Evolutionary conservation across 2,797 vertebrate genomes (phyloP).

Genomic region (Knipowitschia caucasica): DNA sequence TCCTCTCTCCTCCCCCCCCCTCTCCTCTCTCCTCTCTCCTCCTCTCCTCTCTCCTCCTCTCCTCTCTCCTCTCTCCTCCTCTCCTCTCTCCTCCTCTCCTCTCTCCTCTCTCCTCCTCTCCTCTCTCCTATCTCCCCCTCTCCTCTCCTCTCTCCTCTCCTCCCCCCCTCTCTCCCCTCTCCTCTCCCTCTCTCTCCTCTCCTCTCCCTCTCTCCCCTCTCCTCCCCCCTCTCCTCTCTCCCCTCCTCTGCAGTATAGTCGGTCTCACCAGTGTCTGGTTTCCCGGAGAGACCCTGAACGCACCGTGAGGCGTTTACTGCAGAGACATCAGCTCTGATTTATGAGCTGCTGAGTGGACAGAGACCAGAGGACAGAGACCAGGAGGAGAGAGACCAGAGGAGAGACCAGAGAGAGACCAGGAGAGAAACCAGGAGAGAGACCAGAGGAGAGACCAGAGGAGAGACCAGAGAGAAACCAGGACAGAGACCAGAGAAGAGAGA

Average conservation of each 20-base stretch:
- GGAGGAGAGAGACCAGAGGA: neutral
- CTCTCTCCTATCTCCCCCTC: neutral
- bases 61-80: neutral
- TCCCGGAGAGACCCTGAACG: neutral
- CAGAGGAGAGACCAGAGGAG: too few relatives aligned
- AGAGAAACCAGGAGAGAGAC: too few relatives aligned
- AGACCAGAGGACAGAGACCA: neutral
- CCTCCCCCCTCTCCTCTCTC: neutral
- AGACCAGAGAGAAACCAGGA: too few relatives aligned
- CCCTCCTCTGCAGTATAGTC: too few relatives aligned
- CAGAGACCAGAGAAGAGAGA: too few relatives aligned
- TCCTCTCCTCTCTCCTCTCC: neutral
- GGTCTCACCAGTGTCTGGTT: neutral
- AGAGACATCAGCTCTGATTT: neutral
- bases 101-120: neutral
- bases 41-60: neutral
- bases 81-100: neutral
- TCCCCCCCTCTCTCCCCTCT: neutral
- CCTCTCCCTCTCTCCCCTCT: neutral
- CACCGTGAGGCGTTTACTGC: neutral
- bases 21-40: neutral
- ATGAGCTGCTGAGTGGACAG: constrained; percentile 3
- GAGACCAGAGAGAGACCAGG: neutral
- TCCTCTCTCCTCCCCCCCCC: neutral
- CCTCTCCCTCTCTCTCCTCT: neutral